phyloP scores from a whole-genome alignment of 2,797 vertebrate genomes.

The Sebastes taczanowskii region DNA sequence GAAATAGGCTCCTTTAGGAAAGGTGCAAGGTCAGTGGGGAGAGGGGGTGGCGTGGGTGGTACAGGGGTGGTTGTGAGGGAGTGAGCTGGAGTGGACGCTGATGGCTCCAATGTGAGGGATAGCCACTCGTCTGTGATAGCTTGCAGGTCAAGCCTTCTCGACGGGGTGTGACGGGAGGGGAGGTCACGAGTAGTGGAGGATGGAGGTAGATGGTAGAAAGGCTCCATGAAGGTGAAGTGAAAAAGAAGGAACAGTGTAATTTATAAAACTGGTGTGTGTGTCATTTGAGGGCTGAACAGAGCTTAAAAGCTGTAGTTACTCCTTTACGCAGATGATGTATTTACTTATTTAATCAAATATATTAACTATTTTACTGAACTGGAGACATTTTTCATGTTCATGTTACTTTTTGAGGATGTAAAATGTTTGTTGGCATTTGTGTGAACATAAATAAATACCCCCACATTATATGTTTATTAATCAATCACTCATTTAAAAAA shows the following conservation, averaged over 20 bases:
- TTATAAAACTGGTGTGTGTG: conserved; percentile 30
- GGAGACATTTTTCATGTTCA: background rate
- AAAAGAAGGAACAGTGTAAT: conserved; percentile 62
- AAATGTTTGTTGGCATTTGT: background rate
- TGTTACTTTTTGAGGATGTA: background rate
- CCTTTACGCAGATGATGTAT: background rate
- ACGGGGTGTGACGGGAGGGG: conserved; percentile 67
- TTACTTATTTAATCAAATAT: background rate
- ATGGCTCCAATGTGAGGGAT: conserved; percentile 78
- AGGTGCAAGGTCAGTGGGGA: conserved; percentile 78
- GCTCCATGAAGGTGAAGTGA: conserved; percentile 73
- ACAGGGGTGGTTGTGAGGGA: conserved; percentile 54
- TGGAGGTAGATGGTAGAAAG: conserved; percentile 66
- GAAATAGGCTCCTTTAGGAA: conserved; percentile 71
- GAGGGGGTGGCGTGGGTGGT: conserved; percentile 77
- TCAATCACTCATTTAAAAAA: background rate
- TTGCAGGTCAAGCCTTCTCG: conserved; percentile 75
- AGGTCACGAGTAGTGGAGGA: conserved; percentile 77
- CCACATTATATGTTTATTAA: background rate
- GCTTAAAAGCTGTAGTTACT: background rate
- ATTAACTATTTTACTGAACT: background rate
- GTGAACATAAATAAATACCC: background rate
- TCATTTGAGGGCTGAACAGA: background rate
- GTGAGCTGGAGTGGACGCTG: conserved; percentile 41
- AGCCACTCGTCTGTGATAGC: conserved; percentile 82